Conservation (phyloP, 2,888 invertebrate genomes). For the Drosophila longiperda region DNA sequence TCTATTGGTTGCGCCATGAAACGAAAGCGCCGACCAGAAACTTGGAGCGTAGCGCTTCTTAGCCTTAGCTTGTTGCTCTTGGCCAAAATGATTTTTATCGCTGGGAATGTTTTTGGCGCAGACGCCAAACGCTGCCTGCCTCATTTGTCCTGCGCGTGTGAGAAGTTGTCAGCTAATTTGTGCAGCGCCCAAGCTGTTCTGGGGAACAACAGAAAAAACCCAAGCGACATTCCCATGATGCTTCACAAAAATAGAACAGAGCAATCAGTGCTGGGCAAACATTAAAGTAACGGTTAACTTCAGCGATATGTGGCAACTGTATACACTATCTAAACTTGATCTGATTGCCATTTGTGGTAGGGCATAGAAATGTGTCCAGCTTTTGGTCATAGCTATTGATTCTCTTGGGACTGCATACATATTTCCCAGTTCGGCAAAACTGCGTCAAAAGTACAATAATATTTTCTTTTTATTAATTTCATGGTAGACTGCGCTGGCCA, state of each 20-base stretch:
- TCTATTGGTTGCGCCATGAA: constrained; percentile 58
- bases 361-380: constrained; percentile 14
- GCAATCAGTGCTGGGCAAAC: constrained; percentile 13
- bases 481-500: constrained; percentile 78
- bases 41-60: background rate
- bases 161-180: constrained; percentile 61
- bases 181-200: constrained; percentile 8
- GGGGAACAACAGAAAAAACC: constrained; percentile 7
- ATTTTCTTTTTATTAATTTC: constrained; percentile 82
- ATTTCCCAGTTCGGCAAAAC: constrained; percentile 60
- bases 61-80: constrained; percentile 7
- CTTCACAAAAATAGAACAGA: constrained; percentile 2
- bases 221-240: constrained; percentile 13
- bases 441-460: constrained; percentile 43
- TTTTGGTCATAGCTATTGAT: background rate
- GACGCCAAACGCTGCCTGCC: constrained; percentile 32
- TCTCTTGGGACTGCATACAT: constrained; percentile 45
- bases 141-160: constrained; percentile 63
- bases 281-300: constrained; percentile 24
- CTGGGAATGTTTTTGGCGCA: constrained; percentile 55
- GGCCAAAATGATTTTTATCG: constrained; percentile 55
- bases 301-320: background rate
- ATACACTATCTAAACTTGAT: constrained; percentile 3
- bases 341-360: background rate
- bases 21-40: constrained; percentile 49